phyloP scores from a whole-genome alignment of 2,113 vertebrate genomes.

The Phalacrocorax brasilianus region DNA sequence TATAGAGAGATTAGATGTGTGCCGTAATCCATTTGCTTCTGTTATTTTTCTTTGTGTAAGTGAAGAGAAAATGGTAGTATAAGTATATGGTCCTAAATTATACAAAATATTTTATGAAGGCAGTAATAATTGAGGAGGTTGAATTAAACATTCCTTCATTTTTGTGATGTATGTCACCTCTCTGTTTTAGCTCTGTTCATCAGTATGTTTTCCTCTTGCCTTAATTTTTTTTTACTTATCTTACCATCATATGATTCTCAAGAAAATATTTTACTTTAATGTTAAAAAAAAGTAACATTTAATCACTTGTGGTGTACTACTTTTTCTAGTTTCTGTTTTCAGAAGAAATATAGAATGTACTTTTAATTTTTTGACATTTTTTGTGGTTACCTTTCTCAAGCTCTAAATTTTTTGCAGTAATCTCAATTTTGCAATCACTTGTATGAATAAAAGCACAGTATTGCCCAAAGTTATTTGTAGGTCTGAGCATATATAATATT shows the following conservation, averaged over 20 bases:
- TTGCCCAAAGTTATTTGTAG: neutral
- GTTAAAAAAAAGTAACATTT: neutral
- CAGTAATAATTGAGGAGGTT: neutral
- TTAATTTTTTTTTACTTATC: neutral
- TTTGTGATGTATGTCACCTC: neutral
- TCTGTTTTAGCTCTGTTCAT: neutral
- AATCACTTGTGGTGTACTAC: neutral
- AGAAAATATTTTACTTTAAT: neutral
- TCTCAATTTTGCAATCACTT: neutral
- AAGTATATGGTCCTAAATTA: neutral
- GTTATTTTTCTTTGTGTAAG: neutral
- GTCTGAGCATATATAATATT: neutral
- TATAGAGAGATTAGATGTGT: conserved; percentile 9
- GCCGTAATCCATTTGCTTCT: neutral
- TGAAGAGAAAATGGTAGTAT: neutral
- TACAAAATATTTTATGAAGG: neutral
- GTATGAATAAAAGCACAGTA: neutral
- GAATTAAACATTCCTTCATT: neutral
- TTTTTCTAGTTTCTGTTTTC: neutral
- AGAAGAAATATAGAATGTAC: neutral
- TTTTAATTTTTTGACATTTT: neutral
- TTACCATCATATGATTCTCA: neutral
- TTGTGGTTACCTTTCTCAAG: neutral
- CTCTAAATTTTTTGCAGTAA: neutral
- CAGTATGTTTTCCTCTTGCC: neutral